phyloP scores from a whole-genome alignment of 2,888 invertebrate genomes.

The Drosophila kokeensis region DNA sequence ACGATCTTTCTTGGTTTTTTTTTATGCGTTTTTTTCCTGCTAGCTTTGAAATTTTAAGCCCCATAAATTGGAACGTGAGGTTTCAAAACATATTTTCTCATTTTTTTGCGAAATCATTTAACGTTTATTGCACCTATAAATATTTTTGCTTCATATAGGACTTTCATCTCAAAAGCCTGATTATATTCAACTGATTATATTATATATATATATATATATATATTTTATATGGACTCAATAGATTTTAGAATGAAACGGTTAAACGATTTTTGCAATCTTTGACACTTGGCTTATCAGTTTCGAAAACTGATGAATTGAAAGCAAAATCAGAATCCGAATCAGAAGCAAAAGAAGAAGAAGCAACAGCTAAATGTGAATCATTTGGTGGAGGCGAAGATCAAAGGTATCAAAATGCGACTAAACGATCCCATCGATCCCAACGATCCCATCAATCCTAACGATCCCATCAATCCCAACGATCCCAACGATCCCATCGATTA shows the following conservation, averaged over 20 bases:
- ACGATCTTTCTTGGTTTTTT: slow-evolving; percentile 23
- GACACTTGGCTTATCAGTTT: slow-evolving; percentile 4
- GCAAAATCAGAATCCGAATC: background rate
- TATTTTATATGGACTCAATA: background rate
- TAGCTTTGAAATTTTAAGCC: slow-evolving; percentile 3
- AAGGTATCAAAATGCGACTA: background rate
- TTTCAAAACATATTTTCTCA: background rate
- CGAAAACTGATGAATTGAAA: background rate
- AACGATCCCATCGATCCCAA: background rate
- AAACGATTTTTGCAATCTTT: background rate
- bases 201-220: background rate
- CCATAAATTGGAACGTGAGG: slow-evolving; percentile 6
- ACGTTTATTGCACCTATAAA: background rate
- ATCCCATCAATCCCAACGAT: too few relatives aligned
- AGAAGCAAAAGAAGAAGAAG: background rate
- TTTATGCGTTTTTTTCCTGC: background rate
- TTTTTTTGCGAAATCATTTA: background rate
- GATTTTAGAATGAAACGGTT: background rate
- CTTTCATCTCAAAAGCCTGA: background rate
- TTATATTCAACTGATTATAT: background rate
- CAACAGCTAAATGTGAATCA: background rate
- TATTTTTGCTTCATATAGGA: background rate
- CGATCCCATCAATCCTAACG: too few relatives aligned
- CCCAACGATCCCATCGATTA: background rate
- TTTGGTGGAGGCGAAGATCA: background rate